Evolutionary conservation across 1,140 invertebrate species (phyloP), one percentile per base, ranked within the genome.

Genomic region (Brachionus sp.): DNA sequence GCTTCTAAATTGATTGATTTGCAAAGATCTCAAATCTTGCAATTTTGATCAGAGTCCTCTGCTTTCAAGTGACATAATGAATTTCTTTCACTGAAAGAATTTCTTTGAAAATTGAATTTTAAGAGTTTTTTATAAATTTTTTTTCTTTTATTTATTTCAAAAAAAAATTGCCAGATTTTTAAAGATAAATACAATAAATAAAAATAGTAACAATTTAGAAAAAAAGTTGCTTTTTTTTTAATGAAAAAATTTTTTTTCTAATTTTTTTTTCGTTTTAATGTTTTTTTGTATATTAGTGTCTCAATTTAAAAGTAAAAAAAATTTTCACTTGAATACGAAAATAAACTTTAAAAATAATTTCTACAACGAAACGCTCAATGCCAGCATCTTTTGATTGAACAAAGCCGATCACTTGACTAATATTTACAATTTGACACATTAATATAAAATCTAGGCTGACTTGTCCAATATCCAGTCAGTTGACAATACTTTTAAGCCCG

Each of bases 91-190:
- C n/a, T n/a, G n/a, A n/a, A n/a, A n/a, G n/a, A n/a, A n/a, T n/a
- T n/a, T n/a, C n/a, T n/a, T n/a, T n/a, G n/a, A n/a, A n/a, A n/a
- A n/a, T n/a, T n/a, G n/a, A n/a, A n/a, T n/a, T n/a, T n/a, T n/a
- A n/a, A n/a, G n/a, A n/a, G n/a, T n/a, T n/a, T n/a, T n/a, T n/a
- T n/a, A n/a, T n/a, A n/a, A n/a, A n/a, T n/a, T n/a, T n/a, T n/a
- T n/a, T 50, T 85, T 85, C 10, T 37, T 86, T 68, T 83, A 82
- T 39, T 86, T 66, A 66, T 66, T 66, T 25, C 84, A 50, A 64
- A 84, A 84, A 83, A 70, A 68, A 83, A 53, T 78, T 84, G 13
- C 85, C 85, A 16, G 84, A 84, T 44, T 85, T 84, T 84, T 16
- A 66, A 66, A 66, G 64, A 35, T 66, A 66, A 66, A 66, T 66